Conservation (phyloP, 2,113 vertebrate genomes). For the Cyprinodon variegatus region DNA sequence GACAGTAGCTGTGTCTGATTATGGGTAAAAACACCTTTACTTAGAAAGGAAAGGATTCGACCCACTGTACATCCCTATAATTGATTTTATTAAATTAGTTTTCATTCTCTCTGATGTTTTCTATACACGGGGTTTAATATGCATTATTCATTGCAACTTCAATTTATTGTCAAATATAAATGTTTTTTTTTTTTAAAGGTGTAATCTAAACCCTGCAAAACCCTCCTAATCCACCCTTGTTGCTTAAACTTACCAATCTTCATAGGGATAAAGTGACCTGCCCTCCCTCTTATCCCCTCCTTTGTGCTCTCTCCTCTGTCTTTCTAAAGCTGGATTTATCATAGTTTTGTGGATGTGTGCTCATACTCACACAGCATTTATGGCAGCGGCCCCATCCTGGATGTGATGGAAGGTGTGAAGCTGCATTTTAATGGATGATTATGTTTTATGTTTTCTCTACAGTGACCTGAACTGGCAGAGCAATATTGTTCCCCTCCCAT, state of each 20-base stretch:
- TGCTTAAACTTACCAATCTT: slow-evolving; percentile 12
- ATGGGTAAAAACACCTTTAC: no score
- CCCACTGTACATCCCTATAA: background rate
- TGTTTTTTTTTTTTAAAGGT: slow-evolving; percentile 12
- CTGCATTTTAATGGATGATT: slow-evolving; percentile 82
- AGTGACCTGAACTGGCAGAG: slow-evolving; percentile 65
- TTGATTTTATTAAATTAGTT: background rate
- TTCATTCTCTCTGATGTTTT: background rate
- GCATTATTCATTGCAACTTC: slow-evolving; percentile 20
- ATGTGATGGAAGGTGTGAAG: slow-evolving; percentile 78
- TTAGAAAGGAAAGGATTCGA: background rate
- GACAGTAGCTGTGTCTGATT: background rate
- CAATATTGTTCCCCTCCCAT: slow-evolving; percentile 64
- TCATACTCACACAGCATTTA: slow-evolving; percentile 54
- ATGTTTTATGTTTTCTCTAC: slow-evolving; percentile 77
- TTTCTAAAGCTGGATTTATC: slow-evolving; percentile 47
- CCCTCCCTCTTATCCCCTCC: slow-evolving; percentile 20
- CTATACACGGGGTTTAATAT: background rate
- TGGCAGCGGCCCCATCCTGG: slow-evolving; percentile 55
- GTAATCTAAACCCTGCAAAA: background rate
- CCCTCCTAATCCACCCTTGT: background rate
- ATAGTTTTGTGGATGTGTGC: slow-evolving; percentile 39
- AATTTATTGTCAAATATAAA: slow-evolving; percentile 17
- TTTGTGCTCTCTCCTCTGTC: slow-evolving; percentile 17
- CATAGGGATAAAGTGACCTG: slow-evolving; percentile 24